Percentiles rank a stretch among this genome's conserved stretches.
These are phyloP conservation scores for Panzeria rudis DNA, from an alignment of 2,888 invertebrate species.

Conservation along the genomic window DNA sequence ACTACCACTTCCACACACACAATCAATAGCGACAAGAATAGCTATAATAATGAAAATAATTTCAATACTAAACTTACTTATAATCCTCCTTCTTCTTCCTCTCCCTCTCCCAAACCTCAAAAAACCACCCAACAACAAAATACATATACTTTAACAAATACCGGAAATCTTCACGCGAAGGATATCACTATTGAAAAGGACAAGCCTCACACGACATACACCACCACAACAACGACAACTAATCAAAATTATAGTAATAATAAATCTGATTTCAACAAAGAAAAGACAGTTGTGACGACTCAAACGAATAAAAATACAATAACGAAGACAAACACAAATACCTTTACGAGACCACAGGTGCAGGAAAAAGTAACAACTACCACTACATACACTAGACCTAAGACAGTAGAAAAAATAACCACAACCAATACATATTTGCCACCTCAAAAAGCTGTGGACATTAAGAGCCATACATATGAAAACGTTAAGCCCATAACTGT, in stretches of 20 bases:
- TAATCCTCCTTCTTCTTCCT: constrained; percentile 80
- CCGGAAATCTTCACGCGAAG: constrained; percentile 70
- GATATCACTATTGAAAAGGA: constrained; percentile 79
- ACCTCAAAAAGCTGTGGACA: constrained; percentile 25
- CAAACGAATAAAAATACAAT: constrained; percentile 48
- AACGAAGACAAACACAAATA: no score
- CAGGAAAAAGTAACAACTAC: constrained; percentile 46
- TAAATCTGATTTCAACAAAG: constrained; percentile 77
- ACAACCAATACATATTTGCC: constrained; percentile 49
- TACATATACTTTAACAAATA: constrained; percentile 61
- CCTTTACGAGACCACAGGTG: constrained; percentile 42
- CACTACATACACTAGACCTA: constrained; percentile 7
- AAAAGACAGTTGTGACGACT: constrained; percentile 70
- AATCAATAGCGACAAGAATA: constrained; percentile 70
- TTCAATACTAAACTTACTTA: constrained; percentile 77
- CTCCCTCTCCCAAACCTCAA: constrained; percentile 73
- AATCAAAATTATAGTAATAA: constrained; percentile 77
- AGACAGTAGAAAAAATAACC: constrained; percentile 33
- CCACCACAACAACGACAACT: constrained; percentile 76
- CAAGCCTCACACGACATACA: constrained; percentile 76
- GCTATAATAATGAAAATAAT: constrained; percentile 65
- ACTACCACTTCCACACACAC: constrained; percentile 67
- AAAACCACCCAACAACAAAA: no score
- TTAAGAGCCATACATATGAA: no score
- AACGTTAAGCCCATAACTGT: no score